These are phyloP conservation scores for Myrmecophaga tridactyla DNA, from an alignment of 2,113 vertebrate genomes.

Conservation along the genomic window DNA sequence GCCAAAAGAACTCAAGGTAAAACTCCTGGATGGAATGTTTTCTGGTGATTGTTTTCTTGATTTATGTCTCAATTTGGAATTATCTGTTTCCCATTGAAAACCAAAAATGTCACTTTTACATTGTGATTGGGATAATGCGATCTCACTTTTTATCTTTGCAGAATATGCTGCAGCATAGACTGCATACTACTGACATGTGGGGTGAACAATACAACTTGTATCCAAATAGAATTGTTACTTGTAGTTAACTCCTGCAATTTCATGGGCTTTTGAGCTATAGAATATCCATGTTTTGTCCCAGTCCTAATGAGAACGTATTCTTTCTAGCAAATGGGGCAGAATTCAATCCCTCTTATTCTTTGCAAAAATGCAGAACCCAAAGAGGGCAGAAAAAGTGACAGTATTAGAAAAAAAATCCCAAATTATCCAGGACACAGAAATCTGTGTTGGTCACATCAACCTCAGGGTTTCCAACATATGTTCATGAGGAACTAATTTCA, in stretches of 20 bases:
- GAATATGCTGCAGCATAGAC: neutral
- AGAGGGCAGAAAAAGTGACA: neutral
- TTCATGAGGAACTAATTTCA: neutral
- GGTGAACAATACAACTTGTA: neutral
- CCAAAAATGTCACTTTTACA: neutral
- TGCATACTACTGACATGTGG: neutral
- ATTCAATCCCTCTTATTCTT: neutral
- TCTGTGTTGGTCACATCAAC: neutral
- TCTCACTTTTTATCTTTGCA: neutral
- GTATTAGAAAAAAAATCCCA: neutral
- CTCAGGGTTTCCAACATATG: neutral
- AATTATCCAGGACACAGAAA: neutral
- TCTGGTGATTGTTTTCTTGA: neutral
- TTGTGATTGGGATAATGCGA: neutral
- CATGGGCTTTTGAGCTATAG: neutral
- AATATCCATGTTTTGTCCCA: neutral
- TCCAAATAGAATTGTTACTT: neutral
- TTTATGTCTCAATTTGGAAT: neutral
- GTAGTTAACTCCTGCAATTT: neutral
- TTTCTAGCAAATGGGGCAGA: neutral
- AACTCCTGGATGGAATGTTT: constrained; percentile 30
- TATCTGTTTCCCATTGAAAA: neutral
- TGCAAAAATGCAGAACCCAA: neutral
- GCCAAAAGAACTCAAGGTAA: constrained; percentile 36
- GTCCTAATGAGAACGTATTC: neutral